phyloP scores from a whole-genome alignment of 2,113 vertebrate genomes.

The Chlorodrepanis virens region DNA sequence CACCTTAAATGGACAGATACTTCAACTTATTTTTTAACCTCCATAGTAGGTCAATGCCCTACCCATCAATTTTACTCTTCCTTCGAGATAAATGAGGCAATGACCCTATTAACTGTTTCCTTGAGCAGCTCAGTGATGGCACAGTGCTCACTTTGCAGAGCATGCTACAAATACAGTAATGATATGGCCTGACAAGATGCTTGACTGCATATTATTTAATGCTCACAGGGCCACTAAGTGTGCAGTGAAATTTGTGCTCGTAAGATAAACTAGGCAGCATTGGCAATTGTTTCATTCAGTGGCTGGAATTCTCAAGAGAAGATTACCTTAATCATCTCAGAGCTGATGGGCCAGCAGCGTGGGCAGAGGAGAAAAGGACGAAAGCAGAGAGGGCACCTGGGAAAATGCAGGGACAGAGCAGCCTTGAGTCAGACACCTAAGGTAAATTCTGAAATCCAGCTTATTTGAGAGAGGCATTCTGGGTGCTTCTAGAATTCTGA shows the following conservation, averaged over 20 bases:
- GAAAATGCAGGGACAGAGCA: not conserved
- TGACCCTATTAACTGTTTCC: conserved; percentile 11
- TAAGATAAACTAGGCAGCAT: not conserved
- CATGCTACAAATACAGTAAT: not conserved
- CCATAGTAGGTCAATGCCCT: not conserved
- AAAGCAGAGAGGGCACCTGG: not conserved
- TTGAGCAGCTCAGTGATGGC: not conserved
- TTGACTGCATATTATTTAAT: not conserved
- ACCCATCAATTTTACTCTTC: not conserved
- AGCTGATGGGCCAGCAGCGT: not conserved
- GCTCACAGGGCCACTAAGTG: not conserved
- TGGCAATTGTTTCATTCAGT: not conserved
- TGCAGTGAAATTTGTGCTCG: not conserved
- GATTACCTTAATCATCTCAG: not conserved
- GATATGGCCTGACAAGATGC: not conserved
- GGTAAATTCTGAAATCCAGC: not conserved
- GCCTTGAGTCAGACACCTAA: fast-evolving
- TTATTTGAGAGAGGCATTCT: not conserved
- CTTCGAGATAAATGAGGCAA: not conserved
- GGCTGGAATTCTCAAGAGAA: not conserved
- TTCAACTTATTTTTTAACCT: conserved; percentile 27
- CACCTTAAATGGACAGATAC: not conserved
- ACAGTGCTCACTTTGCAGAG: not conserved
- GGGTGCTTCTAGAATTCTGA: not conserved
- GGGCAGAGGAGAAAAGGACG: not conserved